Base-by-base conservation (phyloP, 2,797 vertebrate genomes). In the Neostethus bicornis region DNA sequence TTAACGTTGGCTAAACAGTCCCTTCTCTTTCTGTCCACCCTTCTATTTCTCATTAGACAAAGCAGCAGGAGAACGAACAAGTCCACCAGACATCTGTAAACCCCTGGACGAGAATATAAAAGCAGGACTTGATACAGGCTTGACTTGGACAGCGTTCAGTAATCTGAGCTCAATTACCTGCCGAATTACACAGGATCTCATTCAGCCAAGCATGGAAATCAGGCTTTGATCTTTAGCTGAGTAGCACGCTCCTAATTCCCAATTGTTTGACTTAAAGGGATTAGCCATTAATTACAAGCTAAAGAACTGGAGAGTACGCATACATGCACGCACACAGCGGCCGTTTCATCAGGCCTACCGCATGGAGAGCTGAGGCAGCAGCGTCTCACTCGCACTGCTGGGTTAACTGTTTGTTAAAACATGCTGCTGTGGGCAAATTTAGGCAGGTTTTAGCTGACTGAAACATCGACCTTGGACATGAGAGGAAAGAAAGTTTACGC, bases 251-350 rank as follows among this genome's bases (percentile, higher is more conserved):
- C 73, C 62, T 73, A 80, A 88, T 83, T 85, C 86, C 83, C 77
- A 69, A 85, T 89, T 86, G 85, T 89, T 89, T 87, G 79, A 79
- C 69, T 81, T 72, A 59, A 58, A 70, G 70, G 89, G 88, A 88
- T 90, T 82, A 85, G 65, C 70, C 77, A 81, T 87, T 87, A 89
- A 89, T 88, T 89, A 89, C 73, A 55, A 65, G 48, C 65, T 45
- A 31, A 65, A 80, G 77, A 77, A 76, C 71, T 65, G 20, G 57
- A 41, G 7, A 32, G 20, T 44, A 50, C 62, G 44, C 54, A 56
- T 7, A 51, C 21, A 50, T 20, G 46, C 13, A 45, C 23, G 46
- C 39, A 51, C 21, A 53, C 35, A 41, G 13, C 12, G 44, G 71
- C 71, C 67, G 77, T 87, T 86, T 87, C 66, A 72, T 1, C 29